A percentile compares a stretch with the other conserved stretches of the same genome.
Evolutionary conservation across 2,113 vertebrate genomes (phyloP).

Genomic region (Cottus gobio): DNA sequence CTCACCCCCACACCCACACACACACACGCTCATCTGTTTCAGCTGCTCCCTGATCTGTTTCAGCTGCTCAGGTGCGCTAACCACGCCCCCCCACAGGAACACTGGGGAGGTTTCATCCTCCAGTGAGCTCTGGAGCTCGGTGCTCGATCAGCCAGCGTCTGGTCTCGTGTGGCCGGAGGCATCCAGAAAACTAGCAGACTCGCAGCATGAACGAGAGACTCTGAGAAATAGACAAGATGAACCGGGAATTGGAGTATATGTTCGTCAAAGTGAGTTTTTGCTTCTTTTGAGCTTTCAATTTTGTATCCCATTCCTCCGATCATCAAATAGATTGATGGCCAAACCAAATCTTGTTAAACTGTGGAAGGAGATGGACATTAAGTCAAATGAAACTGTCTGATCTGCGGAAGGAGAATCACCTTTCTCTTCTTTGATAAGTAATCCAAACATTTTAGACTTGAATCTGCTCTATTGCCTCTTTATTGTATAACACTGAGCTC

Average conservation of each 20-base stretch:
- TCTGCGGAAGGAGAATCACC: not conserved
- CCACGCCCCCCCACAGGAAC: too few species aligned
- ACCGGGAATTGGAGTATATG: slow-evolving; percentile 85
- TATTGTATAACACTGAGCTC: slow-evolving; percentile 9
- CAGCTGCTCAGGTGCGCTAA: too few species aligned
- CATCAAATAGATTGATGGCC: not conserved
- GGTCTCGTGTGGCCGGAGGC: slow-evolving; percentile 41
- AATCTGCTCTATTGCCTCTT: not conserved
- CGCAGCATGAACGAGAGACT: slow-evolving; percentile 72
- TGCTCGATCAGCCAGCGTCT: slow-evolving; percentile 36
- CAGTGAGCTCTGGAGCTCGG: slow-evolving; percentile 26
- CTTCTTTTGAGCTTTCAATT: slow-evolving; percentile 16
- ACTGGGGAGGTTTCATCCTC: slow-evolving; percentile 66
- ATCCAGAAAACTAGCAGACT: slow-evolving; percentile 34
- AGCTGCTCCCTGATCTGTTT: too few species aligned
- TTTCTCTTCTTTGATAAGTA: not conserved
- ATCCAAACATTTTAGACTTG: not conserved
- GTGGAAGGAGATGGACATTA: not conserved
- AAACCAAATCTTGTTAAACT: not conserved
- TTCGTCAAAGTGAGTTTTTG: slow-evolving; percentile 86
- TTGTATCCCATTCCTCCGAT: not conserved
- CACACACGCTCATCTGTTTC: too few species aligned
- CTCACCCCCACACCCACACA: too few species aligned
- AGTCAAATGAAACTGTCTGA: not conserved
- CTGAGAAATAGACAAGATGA: slow-evolving; percentile 65